Base-by-base conservation (phyloP, 1,140 invertebrate species). In the Drosophila sturtevanti region DNA sequence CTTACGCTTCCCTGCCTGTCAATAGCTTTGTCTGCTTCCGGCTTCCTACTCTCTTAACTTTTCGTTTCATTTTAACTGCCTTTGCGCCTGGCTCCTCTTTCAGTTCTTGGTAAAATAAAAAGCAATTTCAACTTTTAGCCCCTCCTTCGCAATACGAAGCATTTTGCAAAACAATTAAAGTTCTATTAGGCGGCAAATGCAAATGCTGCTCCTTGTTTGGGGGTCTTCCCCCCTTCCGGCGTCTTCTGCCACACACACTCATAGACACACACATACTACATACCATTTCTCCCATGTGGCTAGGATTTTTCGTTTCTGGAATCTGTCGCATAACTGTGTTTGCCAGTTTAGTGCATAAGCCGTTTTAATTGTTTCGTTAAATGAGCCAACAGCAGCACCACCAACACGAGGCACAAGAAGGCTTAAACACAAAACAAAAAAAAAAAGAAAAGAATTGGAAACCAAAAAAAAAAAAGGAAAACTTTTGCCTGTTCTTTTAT, bases 281-380 rank as follows among this genome's bases (percentile, higher is more conserved):
- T 7, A 6, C 35, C 37, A 35, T 54, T 51, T 12, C 34, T 27
- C 18, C 44, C 44, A 22, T n/a, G 35, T 74, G 48, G 31, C 56
- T 68, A 14, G 58, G 51, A 69, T 76, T 77, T 76, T 69, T 69
- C 65, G 24, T 55, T 58, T 21, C 37, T 44, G 22, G n/a, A 62
- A 27, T 69, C 38, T 77, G 73, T 70, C 66, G 74, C 73, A 77
- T 77, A 77, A 77, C 69, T 76, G 74, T 77, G 73, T 77, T 77
- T 65, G 66, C 73, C 73, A 77, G 56, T 77, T 77, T 77, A 72
- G 66, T 70, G 79, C 82, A 79, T 82, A 86, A 86, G 81, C 81
- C 82, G 70, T 76, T 86, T 86, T 86, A 86, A 86, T 86, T 86
- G 82, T 86, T 86, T 86, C 79, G 81, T 86, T 87, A 86, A 86